Percentiles rank a stretch among this genome's conserved stretches.
Evolutionary conservation across 2,888 invertebrate genomes (phyloP).

Genomic region (Stenotaenia linearis): DNA sequence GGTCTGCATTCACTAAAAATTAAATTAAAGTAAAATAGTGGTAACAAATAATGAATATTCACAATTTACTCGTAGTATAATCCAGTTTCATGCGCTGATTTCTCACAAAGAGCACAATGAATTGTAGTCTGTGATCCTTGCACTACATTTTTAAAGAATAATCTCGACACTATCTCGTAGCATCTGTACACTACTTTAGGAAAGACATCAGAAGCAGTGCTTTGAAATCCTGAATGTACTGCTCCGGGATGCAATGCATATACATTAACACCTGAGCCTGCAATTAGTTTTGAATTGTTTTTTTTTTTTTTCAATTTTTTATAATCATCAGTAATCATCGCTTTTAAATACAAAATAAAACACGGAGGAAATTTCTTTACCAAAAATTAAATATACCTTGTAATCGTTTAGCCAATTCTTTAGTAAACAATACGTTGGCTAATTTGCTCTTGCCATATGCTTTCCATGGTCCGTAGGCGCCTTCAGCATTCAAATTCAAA

Average conservation of each 20-base stretch:
- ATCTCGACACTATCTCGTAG: neutral
- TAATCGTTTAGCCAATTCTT: slow-evolving; percentile 42
- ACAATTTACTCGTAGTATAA: slow-evolving; percentile 62
- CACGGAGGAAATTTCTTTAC: no score
- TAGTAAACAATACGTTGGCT: slow-evolving; percentile 45
- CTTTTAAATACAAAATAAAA: no score
- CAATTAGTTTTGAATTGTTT: slow-evolving; percentile 43
- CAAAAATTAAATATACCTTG: no score
- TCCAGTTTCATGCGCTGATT: slow-evolving; percentile 58
- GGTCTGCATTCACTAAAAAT: neutral
- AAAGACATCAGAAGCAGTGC: neutral
- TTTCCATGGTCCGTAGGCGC: neutral
- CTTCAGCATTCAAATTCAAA: neutral
- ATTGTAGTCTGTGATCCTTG: slow-evolving; percentile 67
- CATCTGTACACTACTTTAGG: neutral
- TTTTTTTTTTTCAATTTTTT: no score
- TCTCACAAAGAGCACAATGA: slow-evolving; percentile 63
- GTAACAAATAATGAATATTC: no score
- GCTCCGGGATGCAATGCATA: slow-evolving; percentile 51
- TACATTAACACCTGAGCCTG: slow-evolving; percentile 27
- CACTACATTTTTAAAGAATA: slow-evolving; percentile 54
- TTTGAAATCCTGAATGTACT: slow-evolving; percentile 47
- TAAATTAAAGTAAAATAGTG: no score
- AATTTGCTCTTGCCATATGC: slow-evolving; percentile 47
- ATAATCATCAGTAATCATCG: no score